Conservation (phyloP, 2,113 vertebrate genomes). For the Atlantisia rogersi region DNA sequence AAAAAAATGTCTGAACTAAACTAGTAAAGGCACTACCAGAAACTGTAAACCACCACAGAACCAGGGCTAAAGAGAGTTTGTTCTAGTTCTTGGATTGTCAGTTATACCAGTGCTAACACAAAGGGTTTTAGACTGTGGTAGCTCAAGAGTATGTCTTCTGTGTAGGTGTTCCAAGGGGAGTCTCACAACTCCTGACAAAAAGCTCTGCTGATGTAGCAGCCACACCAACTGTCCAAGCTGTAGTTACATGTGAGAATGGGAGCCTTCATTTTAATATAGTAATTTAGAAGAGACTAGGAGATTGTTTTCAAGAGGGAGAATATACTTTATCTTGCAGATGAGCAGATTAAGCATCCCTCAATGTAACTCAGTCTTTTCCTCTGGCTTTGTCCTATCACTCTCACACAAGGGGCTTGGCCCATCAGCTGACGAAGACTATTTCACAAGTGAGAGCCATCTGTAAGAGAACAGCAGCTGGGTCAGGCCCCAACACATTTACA, state of each 20-base stretch:
- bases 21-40: neutral
- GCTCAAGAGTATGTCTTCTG: neutral
- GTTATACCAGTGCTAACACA: neutral
- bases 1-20: rapidly evolving
- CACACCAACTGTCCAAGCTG: neutral
- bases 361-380: neutral
- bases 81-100: neutral
- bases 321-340: neutral
- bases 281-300: neutral
- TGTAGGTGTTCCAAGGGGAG: neutral
- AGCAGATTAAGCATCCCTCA: neutral
- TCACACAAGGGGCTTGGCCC: neutral
- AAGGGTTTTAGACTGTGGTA: neutral
- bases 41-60: neutral
- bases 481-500: neutral
- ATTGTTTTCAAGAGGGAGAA: neutral
- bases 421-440: neutral
- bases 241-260: neutral
- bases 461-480: neutral
- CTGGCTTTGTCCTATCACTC: neutral
- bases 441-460: neutral
- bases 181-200: neutral
- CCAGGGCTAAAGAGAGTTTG: neutral
- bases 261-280: neutral
- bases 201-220: neutral